These are phyloP conservation scores for Lacerta bilineata DNA, from an alignment of 2,797 vertebrate species.

Conservation along the genomic window DNA sequence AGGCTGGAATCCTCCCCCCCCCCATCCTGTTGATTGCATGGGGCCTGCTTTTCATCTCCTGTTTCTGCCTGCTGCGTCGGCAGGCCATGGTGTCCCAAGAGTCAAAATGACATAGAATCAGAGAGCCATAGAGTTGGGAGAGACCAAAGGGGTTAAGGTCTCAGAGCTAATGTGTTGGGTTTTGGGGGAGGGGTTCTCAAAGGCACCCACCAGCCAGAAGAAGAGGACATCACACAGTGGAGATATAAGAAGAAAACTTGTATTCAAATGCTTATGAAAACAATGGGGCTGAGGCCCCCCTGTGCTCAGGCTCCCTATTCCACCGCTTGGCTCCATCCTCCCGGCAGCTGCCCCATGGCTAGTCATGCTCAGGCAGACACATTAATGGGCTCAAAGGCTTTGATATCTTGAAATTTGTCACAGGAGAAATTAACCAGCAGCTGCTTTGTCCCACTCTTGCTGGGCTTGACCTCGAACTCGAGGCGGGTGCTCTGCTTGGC, in stretches of 20 bases:
- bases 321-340: neutral
- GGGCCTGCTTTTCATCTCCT: too few relatives aligned
- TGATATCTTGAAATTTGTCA: constrained; percentile 78
- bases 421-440: constrained; percentile 81
- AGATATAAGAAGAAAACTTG: neutral
- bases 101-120: too few relatives aligned
- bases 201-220: constrained; percentile 9
- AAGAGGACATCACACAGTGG: constrained; percentile 1
- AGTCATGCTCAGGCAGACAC: too few relatives aligned
- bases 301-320: neutral
- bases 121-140: too few relatives aligned
- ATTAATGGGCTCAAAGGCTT: constrained; percentile 75
- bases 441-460: constrained; percentile 75
- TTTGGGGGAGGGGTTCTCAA: neutral
- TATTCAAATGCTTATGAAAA: constrained; percentile 30
- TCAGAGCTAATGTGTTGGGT: too few relatives aligned
- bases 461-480: constrained; percentile 76
- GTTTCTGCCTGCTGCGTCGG: too few relatives aligned
- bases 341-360: neutral
- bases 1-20: too few relatives aligned
- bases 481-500: constrained; percentile 72
- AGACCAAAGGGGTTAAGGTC: too few relatives aligned
- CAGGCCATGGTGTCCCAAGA: too few relatives aligned
- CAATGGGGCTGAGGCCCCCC: neutral
- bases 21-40: too few relatives aligned